Base-by-base conservation (phyloP, 2,888 invertebrate species). In the Drosophila testacea region DNA sequence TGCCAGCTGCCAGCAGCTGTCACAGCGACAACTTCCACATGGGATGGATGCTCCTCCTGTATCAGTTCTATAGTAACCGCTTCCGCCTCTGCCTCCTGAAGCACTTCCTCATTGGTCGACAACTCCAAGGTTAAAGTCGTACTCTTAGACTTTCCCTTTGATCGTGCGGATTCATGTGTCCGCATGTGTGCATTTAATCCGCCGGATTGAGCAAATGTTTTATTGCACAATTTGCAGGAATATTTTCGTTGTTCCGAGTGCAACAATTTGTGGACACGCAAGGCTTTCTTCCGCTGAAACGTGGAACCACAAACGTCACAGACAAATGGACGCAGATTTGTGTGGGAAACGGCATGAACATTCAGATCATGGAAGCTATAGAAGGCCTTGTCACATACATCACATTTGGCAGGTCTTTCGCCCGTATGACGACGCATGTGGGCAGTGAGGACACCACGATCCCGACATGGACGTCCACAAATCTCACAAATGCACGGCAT, bases 161-260 rank as follows among this genome's bases (percentile, higher is more conserved):
- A 30, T 3, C 47, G 44, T 0, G 72, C 47, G 11, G 78, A 62
- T 38, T 87, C 85, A 39, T 91, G 91, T 9, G 89, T 88, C 27
- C 90, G 85, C 86, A 91, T 90, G 48, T 92, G 91, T 0, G 92
- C 89, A 69, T 91, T 91, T 0, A 92, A 72, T 4, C 92, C 91
- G 3, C 91, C 90, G 1, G 91, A 90, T 64, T 91, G 92, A 0
- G 92, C 89, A 73, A 92, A 92, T 0, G 83, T 72, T 67, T 92
- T 92, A 13, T 79, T 81, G 63, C 91, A 92, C 22, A 92, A 69
- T 59, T 89, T 91, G 56, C 91, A 92, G 27, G 79, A 78, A 66
- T 91, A 91, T 59, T 90, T 90, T 1, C 90, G 90, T 38, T 90
- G 79, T 32, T 83, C 89, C 5, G 89, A 89, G 62, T 92, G 91